Evolutionary conservation across 2,113 vertebrate species (phyloP), one percentile per base, ranked within the genome.

Genomic region (Geococcyx californianus): DNA sequence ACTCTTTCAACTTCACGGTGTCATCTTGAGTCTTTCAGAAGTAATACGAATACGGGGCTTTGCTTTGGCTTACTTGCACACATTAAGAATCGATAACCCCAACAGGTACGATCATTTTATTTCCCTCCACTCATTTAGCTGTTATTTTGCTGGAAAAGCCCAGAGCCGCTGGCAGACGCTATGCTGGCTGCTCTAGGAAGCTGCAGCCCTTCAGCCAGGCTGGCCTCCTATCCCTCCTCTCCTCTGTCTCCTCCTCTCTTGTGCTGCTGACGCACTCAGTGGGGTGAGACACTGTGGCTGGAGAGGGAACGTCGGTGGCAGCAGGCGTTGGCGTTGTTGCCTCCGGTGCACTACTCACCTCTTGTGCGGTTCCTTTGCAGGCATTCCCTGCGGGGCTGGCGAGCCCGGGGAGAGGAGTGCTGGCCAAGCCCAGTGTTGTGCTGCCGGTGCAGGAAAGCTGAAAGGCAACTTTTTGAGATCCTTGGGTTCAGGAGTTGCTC

Each of bases 71-170:
- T 77, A 28, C 25, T 38, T 3, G 23, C 11, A 5, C 20, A 0
- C 18, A 4, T 25, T 5, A 21, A 56, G 51, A 34, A n/a, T 21
- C 23, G 3, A 16, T 3, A 34, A 4, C 58, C 19, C 24, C 60
- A 33, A 13, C 25, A 25, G 4, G 1, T 3, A 5, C 0, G 4
- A 8, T 26, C 1, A 13, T 20, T 36, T 21, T 52, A 14, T 47
- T 51, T 19, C 17, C 16, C 18, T 4, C 23, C 7, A 8, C 40
- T 10, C 18, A 3, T 19, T 72, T 4, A 3, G 47, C 31, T 2
- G 38, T 29, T 44, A 5, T 9, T 54, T 69, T 19, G 28, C 68
- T 13, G 62, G 15, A 4, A 16, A 54, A 54, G 33, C 11, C 47
- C 80, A 10, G 74, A 58, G 9, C 78, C 24, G 38, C 51, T 7